A percentile compares a stretch with the other conserved stretches of the same genome.
Conservation (phyloP, 1,140 invertebrate species). For the Linepithema humile region DNA sequence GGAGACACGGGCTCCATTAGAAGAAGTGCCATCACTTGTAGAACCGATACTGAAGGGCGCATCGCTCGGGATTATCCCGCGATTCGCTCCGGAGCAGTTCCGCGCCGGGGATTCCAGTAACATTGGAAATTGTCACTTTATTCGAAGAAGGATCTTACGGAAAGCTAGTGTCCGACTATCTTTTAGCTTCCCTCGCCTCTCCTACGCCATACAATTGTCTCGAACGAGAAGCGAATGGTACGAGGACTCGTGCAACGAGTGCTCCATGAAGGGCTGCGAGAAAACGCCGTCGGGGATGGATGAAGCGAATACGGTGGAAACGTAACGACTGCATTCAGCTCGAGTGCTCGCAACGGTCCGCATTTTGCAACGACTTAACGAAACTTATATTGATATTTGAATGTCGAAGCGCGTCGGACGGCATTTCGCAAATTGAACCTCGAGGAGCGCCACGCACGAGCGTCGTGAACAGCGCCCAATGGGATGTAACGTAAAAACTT, state of each 20-base stretch:
- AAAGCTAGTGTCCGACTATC: conserved; percentile 38
- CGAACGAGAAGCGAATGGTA: conserved; percentile 63
- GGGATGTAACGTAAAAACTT: conserved; percentile 55
- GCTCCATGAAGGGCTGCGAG: conserved; percentile 8
- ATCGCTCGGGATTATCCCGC: conserved; percentile 46
- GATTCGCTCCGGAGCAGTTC: conserved; percentile 15
- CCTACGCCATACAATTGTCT: conserved; percentile 60
- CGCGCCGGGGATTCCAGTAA: conserved; percentile 19
- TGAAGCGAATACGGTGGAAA: conserved; percentile 29
- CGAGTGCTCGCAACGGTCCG: conserved; percentile 64
- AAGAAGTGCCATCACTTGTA: conserved; percentile 53
- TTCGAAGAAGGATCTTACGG: conserved; percentile 50
- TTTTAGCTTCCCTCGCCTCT: conserved; percentile 18
- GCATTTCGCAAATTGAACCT: conserved; percentile 4
- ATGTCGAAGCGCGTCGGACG: conserved; percentile 38
- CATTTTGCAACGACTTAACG: conserved; percentile 64
- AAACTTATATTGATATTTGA: conserved; percentile 72
- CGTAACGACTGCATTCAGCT: conserved; percentile 75
- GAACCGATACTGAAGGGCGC: conserved; percentile 31
- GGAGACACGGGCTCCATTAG: conserved; percentile 35
- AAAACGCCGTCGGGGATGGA: conserved; percentile 6
- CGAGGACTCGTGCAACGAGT: conserved; percentile 25
- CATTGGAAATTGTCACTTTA: conserved; percentile 63
- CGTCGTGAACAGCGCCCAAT: background rate
- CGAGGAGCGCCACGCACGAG: background rate